Evolutionary conservation across 1,140 invertebrate species (phyloP).

Genomic region (Diabrotica undecimpunctata): DNA sequence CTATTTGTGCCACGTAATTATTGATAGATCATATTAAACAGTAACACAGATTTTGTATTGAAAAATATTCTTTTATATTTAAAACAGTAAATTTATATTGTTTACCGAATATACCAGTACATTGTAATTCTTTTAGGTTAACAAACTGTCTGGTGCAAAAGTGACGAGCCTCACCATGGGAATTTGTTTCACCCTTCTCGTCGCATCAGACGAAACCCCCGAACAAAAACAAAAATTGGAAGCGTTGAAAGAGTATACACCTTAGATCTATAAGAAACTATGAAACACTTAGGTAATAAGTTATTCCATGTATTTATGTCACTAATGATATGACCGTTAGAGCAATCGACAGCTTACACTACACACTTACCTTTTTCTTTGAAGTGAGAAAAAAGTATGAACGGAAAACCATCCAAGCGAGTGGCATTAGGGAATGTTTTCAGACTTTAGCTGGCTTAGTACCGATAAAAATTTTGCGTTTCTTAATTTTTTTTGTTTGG

Average conservation of each 20-base stretch:
- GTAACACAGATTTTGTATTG: no score
- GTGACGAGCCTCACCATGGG: conserved; percentile 80
- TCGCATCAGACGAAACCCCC: conserved; percentile 63
- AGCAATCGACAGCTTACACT: not conserved
- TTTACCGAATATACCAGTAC: no score
- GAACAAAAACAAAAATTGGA: conserved; percentile 62
- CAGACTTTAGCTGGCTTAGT: no score
- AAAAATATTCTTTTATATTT: no score
- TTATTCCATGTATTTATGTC: conserved; percentile 18
- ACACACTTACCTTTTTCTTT: not conserved
- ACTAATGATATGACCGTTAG: not conserved
- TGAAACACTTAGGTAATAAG: conserved; percentile 7
- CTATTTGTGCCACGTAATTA: no score
- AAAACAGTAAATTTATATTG: no score
- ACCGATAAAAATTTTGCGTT: no score
- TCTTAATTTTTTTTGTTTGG: no score
- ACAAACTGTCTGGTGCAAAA: conserved; percentile 75
- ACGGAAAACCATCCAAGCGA: no score
- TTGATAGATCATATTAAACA: no score
- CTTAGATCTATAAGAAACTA: conserved; percentile 14
- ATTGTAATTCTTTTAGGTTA: conserved; percentile 49
- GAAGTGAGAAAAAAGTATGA: not conserved
- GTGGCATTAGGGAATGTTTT: no score
- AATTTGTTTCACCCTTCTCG: conserved; percentile 75
- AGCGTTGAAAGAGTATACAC: conserved; percentile 50